Evolutionary conservation across 2,113 vertebrate genomes (phyloP).

Genomic region (Entelurus aequoreus): DNA sequence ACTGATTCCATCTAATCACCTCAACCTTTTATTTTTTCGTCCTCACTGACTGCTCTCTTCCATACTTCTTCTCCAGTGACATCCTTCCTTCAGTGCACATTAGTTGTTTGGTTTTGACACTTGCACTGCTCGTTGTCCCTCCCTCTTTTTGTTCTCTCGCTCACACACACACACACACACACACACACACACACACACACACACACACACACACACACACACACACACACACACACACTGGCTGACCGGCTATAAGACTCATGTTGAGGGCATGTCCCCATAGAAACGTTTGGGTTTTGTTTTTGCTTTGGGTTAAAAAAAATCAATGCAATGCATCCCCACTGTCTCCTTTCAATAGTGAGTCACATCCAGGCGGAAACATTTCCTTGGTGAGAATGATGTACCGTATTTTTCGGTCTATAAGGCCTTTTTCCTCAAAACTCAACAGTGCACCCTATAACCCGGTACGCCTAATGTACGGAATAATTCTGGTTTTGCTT

Average conservation of each 20-base stretch:
- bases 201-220: conserved; percentile 13
- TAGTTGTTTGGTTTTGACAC: conserved; percentile 24
- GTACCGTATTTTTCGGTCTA: too few relatives aligned
- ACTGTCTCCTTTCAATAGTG: too few relatives aligned
- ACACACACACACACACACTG: conserved; percentile 22
- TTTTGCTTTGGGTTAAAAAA: too few relatives aligned
- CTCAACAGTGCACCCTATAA: too few relatives aligned
- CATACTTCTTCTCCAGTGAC: conserved; percentile 14
- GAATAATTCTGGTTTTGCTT: too few relatives aligned
- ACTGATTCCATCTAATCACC: conserved; percentile 15
- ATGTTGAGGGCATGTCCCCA: not conserved
- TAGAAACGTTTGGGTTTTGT: too few relatives aligned
- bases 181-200: conserved; percentile 26
- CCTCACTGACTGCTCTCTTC: conserved; percentile 15
- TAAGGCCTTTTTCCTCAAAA: too few relatives aligned
- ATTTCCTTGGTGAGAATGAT: too few relatives aligned
- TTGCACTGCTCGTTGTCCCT: conserved; percentile 9
- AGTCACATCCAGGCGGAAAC: too few relatives aligned
- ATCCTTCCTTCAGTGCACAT: conserved; percentile 27
- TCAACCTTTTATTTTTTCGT: conserved; percentile 9
- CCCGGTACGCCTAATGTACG: too few relatives aligned
- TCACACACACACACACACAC: conserved; percentile 4
- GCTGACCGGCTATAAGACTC: conserved; percentile 18
- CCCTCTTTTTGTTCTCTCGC: conserved; percentile 8
- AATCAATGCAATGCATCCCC: too few relatives aligned